A percentile compares a stretch with the other conserved stretches of the same genome.
These are phyloP conservation scores for Collichthys lucidus DNA, from an alignment of 2,113 vertebrate genomes.

Conservation along the genomic window DNA sequence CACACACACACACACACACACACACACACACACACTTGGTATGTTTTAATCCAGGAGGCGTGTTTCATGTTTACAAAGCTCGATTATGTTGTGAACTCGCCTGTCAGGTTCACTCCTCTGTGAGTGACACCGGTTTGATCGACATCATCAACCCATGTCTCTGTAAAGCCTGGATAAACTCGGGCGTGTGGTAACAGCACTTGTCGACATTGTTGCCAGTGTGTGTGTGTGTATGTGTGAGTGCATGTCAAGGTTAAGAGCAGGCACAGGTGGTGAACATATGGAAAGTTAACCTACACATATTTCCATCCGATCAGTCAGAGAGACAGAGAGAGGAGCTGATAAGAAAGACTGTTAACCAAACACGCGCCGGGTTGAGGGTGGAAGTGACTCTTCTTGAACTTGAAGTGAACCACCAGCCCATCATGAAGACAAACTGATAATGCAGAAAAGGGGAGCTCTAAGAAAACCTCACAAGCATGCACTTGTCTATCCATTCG, in stretches of 20 bases:
- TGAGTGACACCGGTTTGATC: constrained; percentile 56
- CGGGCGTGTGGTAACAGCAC: constrained; percentile 63
- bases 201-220: constrained; percentile 38
- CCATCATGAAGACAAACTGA: constrained; percentile 9
- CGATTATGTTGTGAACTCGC: constrained; percentile 11
- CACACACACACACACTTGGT: not conserved
- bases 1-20: not conserved
- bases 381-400: constrained; percentile 57
- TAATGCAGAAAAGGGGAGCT: constrained; percentile 18
- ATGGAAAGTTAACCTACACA: constrained; percentile 45
- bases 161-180: constrained; percentile 53
- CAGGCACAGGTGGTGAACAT: constrained; percentile 37
- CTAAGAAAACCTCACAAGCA: constrained; percentile 70
- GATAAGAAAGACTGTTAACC: constrained; percentile 7
- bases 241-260: constrained; percentile 17
- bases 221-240: constrained; percentile 8
- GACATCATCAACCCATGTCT: constrained; percentile 37
- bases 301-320: constrained; percentile 50
- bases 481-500: constrained; percentile 73
- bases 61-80: constrained; percentile 41
- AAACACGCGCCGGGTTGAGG: not conserved
- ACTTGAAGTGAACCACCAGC: constrained; percentile 62
- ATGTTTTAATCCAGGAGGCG: constrained; percentile 39
- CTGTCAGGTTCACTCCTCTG: constrained; percentile 42
- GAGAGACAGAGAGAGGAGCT: constrained; percentile 6